A percentile compares a stretch with the other conserved stretches of the same genome.
Evolutionary conservation across 2,888 invertebrate species (phyloP).

Genomic region (Apodemia hepburni): DNA sequence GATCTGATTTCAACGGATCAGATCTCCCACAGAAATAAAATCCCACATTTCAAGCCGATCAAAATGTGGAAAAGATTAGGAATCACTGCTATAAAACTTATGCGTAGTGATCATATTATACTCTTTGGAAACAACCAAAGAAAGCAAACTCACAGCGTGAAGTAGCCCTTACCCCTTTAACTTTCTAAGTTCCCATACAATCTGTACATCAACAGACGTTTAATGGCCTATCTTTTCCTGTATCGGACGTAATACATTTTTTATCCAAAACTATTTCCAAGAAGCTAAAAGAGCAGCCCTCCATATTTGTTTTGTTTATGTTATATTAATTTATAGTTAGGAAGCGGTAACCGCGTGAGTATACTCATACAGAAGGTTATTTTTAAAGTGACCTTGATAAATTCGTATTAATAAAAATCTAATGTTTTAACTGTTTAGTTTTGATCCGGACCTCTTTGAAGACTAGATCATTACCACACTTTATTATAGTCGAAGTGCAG

Average conservation of each 20-base stretch:
- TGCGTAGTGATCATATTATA: no score
- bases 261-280: slow-evolving; percentile 22
- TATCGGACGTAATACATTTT: slow-evolving; percentile 23
- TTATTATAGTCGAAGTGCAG: no score
- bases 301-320: slow-evolving; percentile 47
- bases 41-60: no score
- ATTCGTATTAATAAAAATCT: background rate
- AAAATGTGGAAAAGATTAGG: no score
- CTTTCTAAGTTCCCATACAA: slow-evolving; percentile 1
- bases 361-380: background rate
- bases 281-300: slow-evolving; percentile 16
- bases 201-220: slow-evolving; percentile 2
- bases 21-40: no score
- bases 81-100: no score
- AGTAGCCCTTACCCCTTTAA: background rate
- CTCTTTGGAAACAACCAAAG: background rate
- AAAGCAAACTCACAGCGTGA: background rate
- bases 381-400: background rate
- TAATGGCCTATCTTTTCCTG: slow-evolving; percentile 11
- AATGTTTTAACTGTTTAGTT: background rate
- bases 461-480: no score
- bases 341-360: slow-evolving; percentile 38
- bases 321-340: slow-evolving; percentile 50
- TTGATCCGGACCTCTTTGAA: no score
- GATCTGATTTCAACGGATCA: no score